Conservation (phyloP, 2,888 invertebrate species). For the Idaea aversata region DNA sequence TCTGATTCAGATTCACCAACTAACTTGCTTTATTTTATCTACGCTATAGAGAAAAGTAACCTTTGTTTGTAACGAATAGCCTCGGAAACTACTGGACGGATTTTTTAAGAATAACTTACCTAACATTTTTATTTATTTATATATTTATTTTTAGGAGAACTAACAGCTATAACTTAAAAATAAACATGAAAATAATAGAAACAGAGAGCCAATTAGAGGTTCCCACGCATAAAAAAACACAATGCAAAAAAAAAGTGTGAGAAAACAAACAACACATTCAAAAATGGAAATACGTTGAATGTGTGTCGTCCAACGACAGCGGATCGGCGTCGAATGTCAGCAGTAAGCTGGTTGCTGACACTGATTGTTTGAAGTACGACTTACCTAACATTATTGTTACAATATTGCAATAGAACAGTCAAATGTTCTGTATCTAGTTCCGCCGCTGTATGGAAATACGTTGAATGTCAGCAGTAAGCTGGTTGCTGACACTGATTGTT, state of each 20-base stretch:
- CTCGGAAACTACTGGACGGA: background rate
- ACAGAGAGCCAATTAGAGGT: too few relatives aligned
- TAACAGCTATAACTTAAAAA: too few relatives aligned
- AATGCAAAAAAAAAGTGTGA: too few relatives aligned
- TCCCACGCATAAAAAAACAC: too few relatives aligned
- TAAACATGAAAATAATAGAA: too few relatives aligned
- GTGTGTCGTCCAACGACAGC: conserved; percentile 50
- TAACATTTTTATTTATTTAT: background rate
- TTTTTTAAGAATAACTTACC: background rate
- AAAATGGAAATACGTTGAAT: conserved; percentile 66
- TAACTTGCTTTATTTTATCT: too few relatives aligned
- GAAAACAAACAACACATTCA: too few relatives aligned
- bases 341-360: conserved; percentile 46
- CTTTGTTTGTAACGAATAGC: background rate
- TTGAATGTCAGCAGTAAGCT: conserved; percentile 51
- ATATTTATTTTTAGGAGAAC: too few relatives aligned
- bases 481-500: conserved; percentile 45
- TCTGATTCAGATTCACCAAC: too few relatives aligned
- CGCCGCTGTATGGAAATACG: conserved; percentile 64
- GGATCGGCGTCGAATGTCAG: conserved; percentile 62
- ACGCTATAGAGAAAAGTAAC: too few relatives aligned
- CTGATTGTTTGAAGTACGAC: conserved; percentile 38
- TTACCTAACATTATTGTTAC: conserved; percentile 47
- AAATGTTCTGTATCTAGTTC: conserved; percentile 45
- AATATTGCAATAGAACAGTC: conserved; percentile 35